These are phyloP conservation scores for Vultur gryphus DNA, from an alignment of 2,797 vertebrate species.

Conservation along the genomic window DNA sequence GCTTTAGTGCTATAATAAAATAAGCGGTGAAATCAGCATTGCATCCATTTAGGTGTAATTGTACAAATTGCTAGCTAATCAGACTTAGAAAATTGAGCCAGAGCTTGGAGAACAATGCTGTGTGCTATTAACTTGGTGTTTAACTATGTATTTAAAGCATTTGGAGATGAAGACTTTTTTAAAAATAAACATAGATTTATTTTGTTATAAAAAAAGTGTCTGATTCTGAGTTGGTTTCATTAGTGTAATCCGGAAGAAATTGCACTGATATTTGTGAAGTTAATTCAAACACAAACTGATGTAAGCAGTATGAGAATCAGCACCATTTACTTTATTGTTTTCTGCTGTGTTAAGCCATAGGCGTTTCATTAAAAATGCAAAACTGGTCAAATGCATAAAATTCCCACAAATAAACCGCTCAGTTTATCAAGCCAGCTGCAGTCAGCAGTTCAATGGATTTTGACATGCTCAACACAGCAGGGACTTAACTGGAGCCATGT, in stretches of 20 bases:
- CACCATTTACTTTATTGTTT: not conserved
- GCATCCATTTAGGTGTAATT: constrained; percentile 64
- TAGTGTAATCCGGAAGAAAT: not conserved
- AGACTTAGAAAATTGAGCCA: constrained; percentile 56
- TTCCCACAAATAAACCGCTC: constrained; percentile 29
- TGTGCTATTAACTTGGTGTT: constrained; percentile 40
- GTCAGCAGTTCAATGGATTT: constrained; percentile 52
- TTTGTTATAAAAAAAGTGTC: not conserved
- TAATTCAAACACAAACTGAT: not conserved
- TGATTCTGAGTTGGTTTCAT: not conserved
- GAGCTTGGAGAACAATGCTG: constrained; percentile 43
- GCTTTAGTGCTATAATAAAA: constrained; percentile 62
- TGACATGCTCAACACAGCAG: constrained; percentile 27
- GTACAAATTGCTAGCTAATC: constrained; percentile 70
- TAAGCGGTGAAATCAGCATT: constrained; percentile 60
- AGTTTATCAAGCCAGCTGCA: constrained; percentile 28
- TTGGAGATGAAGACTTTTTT: not conserved
- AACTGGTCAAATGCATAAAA: constrained; percentile 46
- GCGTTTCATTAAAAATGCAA: constrained; percentile 56
- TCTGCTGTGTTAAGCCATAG: not conserved
- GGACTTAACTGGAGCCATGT: not conserved
- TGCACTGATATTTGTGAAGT: not conserved
- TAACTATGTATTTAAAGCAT: constrained; percentile 17
- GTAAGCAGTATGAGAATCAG: not conserved
- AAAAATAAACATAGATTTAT: not conserved